phyloP scores from a whole-genome alignment of 2,888 invertebrate genomes.

The Ormyrus thymus region DNA sequence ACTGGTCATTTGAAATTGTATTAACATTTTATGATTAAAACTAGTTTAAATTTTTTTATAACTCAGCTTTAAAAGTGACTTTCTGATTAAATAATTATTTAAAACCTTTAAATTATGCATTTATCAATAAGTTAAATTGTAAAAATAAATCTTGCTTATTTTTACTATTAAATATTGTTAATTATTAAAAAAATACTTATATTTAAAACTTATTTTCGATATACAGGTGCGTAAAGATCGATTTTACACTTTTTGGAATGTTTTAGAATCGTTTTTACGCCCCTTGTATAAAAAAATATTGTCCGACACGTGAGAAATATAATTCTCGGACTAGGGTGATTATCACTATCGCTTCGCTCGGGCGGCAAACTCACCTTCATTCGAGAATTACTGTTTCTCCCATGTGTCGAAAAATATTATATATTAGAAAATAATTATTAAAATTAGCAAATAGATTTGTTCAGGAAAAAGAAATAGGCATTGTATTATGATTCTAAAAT shows the following conservation, averaged over 20 bases:
- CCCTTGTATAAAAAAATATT: too few species aligned
- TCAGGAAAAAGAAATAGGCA: neutral
- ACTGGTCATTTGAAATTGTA: constrained; percentile 92
- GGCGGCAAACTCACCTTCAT: too few species aligned
- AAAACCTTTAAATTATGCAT: neutral
- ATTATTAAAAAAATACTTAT: neutral
- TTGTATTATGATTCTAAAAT: constrained; percentile 29
- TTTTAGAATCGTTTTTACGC: too few species aligned
- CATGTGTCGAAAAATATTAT: neutral
- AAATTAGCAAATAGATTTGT: neutral
- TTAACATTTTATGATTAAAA: constrained; percentile 74
- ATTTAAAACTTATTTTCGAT: too few species aligned
- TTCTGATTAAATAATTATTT: neutral
- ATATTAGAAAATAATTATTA: constrained; percentile 32
- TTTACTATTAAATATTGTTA: neutral
- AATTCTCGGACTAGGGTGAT: too few species aligned
- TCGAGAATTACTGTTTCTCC: too few species aligned
- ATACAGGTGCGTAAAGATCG: too few species aligned
- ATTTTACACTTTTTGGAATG: too few species aligned
- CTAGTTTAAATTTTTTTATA: constrained; percentile 42
- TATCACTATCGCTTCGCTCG: too few species aligned
- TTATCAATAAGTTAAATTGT: neutral
- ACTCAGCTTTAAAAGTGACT: constrained; percentile 11
- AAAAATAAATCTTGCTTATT: neutral
- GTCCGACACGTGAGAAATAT: too few species aligned